Evolutionary conservation across 2,888 invertebrate genomes (phyloP), one percentile per base, ranked within the genome.

Genomic region (Parnassius apollo): DNA sequence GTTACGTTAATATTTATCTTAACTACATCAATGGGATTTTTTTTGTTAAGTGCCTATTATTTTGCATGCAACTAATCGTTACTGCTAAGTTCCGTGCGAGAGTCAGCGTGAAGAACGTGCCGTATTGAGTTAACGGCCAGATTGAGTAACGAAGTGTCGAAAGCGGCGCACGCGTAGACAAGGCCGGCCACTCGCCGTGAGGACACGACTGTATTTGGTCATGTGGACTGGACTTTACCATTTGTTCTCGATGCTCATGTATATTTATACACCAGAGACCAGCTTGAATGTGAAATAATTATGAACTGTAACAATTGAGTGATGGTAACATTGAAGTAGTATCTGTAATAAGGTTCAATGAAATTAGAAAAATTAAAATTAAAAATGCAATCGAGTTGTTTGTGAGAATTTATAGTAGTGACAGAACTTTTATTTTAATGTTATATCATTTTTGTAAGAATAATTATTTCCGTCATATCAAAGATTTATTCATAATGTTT

Each of bases 101-200:
- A 50, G 44, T 46, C 57, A 35, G 35, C 7, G 48, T 57, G 53
- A 42, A 62, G 57, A 49, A 42, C 62, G 53, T 51, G 51, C 52
- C 57, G 52, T 52, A 35, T 57, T 46, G 42, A 57, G 59, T 64
- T 61, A 58, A 53, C 60, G 22, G 56, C 59, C 46, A 52, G 50
- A 73, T 86, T 85, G 82, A 65, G 84, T 75, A 84, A 85, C 77
- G 60, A 59, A 75, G 65, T 83, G 86, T 86, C 72, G 88, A 86
- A 86, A 88, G 86, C 81, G 48, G 73, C 73, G 75, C 78, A 70
- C 71, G 75, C 68, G 73, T 59, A 49, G 53, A 66, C 88, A 85
- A 87, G 88, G 88, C 82, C 87, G 81, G 74, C 79, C 68, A 68
- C 80, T 83, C 69, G 70, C 52, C 53, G 78, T 85, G 84, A 85